phyloP scores from a whole-genome alignment of 2,888 invertebrate species.

The Agrochola litura region DNA sequence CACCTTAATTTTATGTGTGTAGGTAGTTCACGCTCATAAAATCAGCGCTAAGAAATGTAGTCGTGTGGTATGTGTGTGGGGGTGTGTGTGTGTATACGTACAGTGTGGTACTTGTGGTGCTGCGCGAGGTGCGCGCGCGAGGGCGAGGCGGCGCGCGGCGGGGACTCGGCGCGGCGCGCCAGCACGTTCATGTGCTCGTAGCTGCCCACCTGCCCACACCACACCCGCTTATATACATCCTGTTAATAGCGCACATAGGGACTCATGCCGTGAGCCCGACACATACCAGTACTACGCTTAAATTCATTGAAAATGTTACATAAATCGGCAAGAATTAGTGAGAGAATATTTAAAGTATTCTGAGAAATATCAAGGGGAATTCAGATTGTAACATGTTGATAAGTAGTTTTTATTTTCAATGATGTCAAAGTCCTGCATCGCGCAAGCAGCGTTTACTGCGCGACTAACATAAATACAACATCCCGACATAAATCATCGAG shows the following conservation, averaged over 20 bases:
- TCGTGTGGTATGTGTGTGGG: background rate
- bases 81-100: constrained; percentile 86
- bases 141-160: constrained; percentile 97
- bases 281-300: background rate
- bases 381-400: background rate
- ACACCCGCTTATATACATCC: constrained; percentile 61
- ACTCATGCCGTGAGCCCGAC: background rate
- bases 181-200: constrained; percentile 98
- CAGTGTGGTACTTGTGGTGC: constrained; percentile 98
- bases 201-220: constrained; percentile 93
- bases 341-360: background rate
- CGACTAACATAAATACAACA: too few relatives aligned
- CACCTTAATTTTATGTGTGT: background rate
- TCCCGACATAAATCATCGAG: too few relatives aligned
- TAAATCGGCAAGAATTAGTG: background rate
- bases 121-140: constrained; percentile 95
- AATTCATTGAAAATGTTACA: background rate
- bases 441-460: too few relatives aligned
- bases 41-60: too few relatives aligned
- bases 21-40: too few relatives aligned
- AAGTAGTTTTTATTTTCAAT: background rate
- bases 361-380: background rate
- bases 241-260: constrained; percentile 24
- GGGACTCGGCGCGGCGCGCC: constrained; percentile 94
- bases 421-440: too few relatives aligned